These are phyloP conservation scores for Trissonchulus latispiculum DNA, from an alignment of 2,888 invertebrate genomes.

Conservation along the genomic window DNA sequence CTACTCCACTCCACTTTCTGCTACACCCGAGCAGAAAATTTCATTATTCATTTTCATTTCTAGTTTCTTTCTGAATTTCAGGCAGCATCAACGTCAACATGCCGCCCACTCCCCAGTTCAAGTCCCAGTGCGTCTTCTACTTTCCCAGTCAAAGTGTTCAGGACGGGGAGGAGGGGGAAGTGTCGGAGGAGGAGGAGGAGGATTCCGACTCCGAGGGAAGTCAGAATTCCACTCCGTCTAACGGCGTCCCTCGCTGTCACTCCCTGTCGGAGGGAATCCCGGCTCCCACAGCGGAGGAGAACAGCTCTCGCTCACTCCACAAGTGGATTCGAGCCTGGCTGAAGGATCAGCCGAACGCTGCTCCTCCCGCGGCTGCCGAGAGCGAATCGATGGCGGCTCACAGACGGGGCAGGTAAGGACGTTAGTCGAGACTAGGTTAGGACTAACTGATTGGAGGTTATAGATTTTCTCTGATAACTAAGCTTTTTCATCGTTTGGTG, in stretches of 20 bases:
- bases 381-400: too few species aligned
- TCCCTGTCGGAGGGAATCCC: neutral
- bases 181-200: neutral
- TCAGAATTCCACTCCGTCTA: neutral
- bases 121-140: slow-evolving; percentile 11
- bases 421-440: too few species aligned
- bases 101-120: slow-evolving; percentile 6
- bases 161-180: neutral
- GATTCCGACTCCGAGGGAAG: neutral
- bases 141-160: neutral
- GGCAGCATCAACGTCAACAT: neutral
- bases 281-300: neutral
- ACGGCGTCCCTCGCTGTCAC: neutral
- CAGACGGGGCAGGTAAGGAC: too few species aligned
- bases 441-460: too few species aligned
- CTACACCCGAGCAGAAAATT: too few species aligned
- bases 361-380: too few species aligned
- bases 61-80: neutral
- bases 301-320: slow-evolving; percentile 5
- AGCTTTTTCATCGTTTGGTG: too few species aligned
- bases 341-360: slow-evolving; percentile 15
- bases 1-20: too few species aligned
- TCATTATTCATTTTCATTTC: too few species aligned
- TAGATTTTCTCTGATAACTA: too few species aligned
- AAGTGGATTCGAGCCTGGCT: slow-evolving; percentile 23